phyloP scores from a whole-genome alignment of 2,797 vertebrate species.

The Pristis pectinata region DNA sequence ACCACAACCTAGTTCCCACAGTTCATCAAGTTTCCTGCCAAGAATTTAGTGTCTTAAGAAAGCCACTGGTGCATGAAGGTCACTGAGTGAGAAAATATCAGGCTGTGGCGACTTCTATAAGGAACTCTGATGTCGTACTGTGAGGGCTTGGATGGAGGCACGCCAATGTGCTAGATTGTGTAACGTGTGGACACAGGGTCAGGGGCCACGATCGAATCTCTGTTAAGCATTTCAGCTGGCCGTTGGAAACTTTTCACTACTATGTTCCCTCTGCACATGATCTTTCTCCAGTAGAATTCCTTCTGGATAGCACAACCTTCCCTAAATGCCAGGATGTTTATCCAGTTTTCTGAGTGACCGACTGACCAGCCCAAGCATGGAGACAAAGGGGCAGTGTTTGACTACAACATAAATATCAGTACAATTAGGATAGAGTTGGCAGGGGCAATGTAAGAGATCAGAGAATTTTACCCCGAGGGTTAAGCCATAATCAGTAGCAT shows the following conservation, averaged over 20 bases:
- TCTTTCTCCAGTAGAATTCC: background rate
- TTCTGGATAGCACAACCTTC: background rate
- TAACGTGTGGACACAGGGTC: background rate
- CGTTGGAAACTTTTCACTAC: background rate
- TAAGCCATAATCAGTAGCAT: background rate
- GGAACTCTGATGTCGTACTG: conserved; percentile 38
- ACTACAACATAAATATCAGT: background rate
- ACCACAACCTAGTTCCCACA: conserved; percentile 56
- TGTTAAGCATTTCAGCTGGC: background rate
- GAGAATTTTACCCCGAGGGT: background rate
- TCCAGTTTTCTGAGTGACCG: background rate
- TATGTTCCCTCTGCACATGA: background rate
- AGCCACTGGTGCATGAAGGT: conserved; percentile 56
- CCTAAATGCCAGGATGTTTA: background rate
- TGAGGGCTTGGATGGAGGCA: background rate
- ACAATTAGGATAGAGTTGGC: background rate
- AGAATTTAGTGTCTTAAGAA: conserved; percentile 59
- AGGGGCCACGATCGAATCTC: background rate
- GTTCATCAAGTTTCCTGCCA: conserved; percentile 57
- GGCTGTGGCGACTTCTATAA: conserved; percentile 49
- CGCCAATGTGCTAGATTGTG: background rate
- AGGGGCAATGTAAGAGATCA: background rate
- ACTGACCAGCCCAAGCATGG: background rate
- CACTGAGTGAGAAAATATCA: conserved; percentile 54
- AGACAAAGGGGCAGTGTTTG: background rate